phyloP scores from a whole-genome alignment of 2,888 invertebrate genomes.

The Clistopyga incitator region DNA sequence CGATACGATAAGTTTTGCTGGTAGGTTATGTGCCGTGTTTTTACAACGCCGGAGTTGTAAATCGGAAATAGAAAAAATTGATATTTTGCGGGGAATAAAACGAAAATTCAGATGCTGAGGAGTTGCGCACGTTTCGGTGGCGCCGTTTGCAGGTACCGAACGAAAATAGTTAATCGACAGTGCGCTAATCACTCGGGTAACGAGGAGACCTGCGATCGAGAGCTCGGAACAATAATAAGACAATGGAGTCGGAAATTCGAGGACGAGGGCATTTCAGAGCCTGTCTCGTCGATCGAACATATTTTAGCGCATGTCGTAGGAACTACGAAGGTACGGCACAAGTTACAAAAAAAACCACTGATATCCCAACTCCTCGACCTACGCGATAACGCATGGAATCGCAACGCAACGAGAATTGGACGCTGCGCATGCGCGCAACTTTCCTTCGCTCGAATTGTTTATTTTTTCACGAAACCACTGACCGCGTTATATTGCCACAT shows the following conservation, averaged over 20 bases:
- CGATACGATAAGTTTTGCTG: background rate
- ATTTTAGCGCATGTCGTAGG: conserved; percentile 86
- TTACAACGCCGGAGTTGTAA: background rate
- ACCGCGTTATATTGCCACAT: conserved; percentile 24
- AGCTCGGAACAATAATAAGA: conserved; percentile 75
- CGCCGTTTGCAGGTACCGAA: conserved; percentile 40
- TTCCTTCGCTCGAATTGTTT: background rate
- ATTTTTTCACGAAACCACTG: conserved; percentile 29
- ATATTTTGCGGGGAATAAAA: background rate
- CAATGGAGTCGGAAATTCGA: conserved; percentile 85
- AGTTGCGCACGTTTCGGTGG: conserved; percentile 50
- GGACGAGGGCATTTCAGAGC: conserved; percentile 85
- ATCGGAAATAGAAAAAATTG: background rate
- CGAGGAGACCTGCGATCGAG: conserved; percentile 42
- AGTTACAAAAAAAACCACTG: conserved; percentile 20
- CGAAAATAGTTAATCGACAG: conserved; percentile 48
- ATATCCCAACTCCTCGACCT: background rate
- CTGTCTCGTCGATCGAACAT: conserved; percentile 86
- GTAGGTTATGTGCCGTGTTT: conserved; percentile 31
- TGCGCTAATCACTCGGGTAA: conserved; percentile 35
- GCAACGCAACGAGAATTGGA: background rate
- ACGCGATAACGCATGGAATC: background rate
- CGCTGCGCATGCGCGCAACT: conserved; percentile 45
- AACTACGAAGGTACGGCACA: conserved; percentile 85
- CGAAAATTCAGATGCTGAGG: conserved; percentile 51